phyloP scores from a whole-genome alignment of 2,797 vertebrate species.

The Zalophus californianus region DNA sequence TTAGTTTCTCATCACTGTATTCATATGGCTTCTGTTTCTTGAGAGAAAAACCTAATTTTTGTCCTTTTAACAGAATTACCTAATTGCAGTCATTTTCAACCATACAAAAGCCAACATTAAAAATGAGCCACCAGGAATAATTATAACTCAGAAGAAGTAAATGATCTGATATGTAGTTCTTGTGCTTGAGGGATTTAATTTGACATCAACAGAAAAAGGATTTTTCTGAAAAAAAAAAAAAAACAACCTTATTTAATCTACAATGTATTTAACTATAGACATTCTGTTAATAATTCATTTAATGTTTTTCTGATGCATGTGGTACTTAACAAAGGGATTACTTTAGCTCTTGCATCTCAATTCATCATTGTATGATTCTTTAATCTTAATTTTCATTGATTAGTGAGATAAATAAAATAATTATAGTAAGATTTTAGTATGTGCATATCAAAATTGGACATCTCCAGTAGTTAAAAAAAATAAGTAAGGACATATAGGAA shows the following conservation, averaged over 20 bases:
- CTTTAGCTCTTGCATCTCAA: conserved; percentile 19
- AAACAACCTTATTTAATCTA: neutral
- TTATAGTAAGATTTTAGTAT: conserved; percentile 16
- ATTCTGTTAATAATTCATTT: conserved; percentile 28
- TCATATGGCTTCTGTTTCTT: conserved; percentile 69
- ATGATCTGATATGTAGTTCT: conserved; percentile 29
- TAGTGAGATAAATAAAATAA: conserved; percentile 59
- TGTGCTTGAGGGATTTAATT: conserved; percentile 59
- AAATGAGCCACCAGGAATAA: conserved; percentile 52
- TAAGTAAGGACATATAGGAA: neutral
- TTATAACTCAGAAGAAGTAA: conserved; percentile 37
- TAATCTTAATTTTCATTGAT: conserved; percentile 27
- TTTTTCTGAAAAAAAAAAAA: conserved; percentile 9
- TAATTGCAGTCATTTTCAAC: conserved; percentile 72
- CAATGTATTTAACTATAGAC: neutral
- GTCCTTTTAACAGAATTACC: conserved; percentile 54
- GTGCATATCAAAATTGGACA: conserved; percentile 21
- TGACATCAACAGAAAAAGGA: conserved; percentile 30
- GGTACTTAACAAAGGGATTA: conserved; percentile 41
- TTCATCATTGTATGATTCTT: conserved; percentile 37
- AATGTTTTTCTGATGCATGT: conserved; percentile 58
- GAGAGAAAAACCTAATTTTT: conserved; percentile 52
- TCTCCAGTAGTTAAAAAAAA: conserved; percentile 17
- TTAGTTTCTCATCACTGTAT: conserved; percentile 64
- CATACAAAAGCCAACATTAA: conserved; percentile 54